A percentile compares a stretch with the other conserved stretches of the same genome.
Evolutionary conservation across 2,888 invertebrate genomes (phyloP).

Genomic region (Homarus gammarus): DNA sequence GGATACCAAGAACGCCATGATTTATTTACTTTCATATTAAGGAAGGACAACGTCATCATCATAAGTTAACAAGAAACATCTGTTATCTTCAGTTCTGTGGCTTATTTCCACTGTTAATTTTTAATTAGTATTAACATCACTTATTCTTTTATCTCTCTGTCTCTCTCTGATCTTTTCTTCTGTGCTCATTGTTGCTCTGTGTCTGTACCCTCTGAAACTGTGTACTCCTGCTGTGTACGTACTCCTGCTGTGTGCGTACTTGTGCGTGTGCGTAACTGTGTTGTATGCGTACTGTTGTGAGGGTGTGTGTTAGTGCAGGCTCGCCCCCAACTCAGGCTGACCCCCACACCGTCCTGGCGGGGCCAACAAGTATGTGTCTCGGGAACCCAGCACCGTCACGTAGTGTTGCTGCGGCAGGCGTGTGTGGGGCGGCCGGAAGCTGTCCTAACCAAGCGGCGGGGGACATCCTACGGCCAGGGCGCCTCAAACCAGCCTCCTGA

Average conservation of each 20-base stretch:
- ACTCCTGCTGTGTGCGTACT: conserved; percentile 25
- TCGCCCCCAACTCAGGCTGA: conserved; percentile 45
- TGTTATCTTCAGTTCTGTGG: neutral
- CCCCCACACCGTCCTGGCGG: neutral
- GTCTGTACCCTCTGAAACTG: conserved; percentile 19
- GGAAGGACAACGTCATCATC: neutral
- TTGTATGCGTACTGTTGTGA: conserved; percentile 13
- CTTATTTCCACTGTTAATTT: conserved; percentile 19
- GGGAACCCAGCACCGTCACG: conserved; percentile 29
- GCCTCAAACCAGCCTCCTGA: neutral
- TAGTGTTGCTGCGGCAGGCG: neutral
- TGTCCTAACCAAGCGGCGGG: conserved; percentile 4
- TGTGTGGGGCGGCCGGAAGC: neutral
- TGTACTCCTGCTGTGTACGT: conserved; percentile 31
- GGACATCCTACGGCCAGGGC: neutral
- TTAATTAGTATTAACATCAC: conserved; percentile 9
- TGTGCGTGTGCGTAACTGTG: neutral
- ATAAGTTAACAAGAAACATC: neutral
- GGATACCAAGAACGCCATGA: neutral
- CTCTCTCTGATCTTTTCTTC: neutral
- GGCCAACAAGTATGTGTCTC: neutral
- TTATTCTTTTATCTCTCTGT: conserved; percentile 4
- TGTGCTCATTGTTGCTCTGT: neutral
- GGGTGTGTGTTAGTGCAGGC: conserved; percentile 37
- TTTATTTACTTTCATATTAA: neutral